Percentiles rank a stretch among this genome's conserved stretches.
Conservation (phyloP, 2,888 invertebrate species). For the Andrena flavipes region DNA sequence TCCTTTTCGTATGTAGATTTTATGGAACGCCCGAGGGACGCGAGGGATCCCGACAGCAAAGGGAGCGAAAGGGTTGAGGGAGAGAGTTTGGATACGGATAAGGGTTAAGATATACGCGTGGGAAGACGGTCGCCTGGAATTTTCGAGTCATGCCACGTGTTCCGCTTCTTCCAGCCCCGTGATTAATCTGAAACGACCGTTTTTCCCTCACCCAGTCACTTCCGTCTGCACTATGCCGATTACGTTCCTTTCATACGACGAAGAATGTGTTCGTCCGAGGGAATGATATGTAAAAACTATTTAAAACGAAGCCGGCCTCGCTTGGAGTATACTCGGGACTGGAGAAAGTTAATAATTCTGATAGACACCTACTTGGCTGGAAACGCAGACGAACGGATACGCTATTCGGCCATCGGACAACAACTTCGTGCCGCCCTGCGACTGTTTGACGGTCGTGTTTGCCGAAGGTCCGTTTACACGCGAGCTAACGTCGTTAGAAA, state of each 20-base stretch:
- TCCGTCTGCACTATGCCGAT: background rate
- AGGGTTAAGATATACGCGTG: constrained; percentile 74
- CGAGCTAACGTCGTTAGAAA: constrained; percentile 74
- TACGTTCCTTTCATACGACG: background rate
- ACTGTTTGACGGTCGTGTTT: constrained; percentile 75
- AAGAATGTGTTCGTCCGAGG: background rate
- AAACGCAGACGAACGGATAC: constrained; percentile 27
- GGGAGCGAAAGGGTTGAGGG: constrained; percentile 70
- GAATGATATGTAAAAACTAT: background rate
- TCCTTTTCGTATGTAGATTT: constrained; percentile 78
- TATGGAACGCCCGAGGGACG: constrained; percentile 67
- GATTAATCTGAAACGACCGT: constrained; percentile 54
- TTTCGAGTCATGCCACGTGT: constrained; percentile 73
- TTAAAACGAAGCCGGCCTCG: background rate
- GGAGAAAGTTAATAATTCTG: constrained; percentile 46
- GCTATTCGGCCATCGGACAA: constrained; percentile 60
- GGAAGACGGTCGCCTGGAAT: constrained; percentile 66
- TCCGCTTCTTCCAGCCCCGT: constrained; percentile 29
- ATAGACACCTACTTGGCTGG: constrained; percentile 9
- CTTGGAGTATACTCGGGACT: background rate
- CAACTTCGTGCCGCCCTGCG: constrained; percentile 64
- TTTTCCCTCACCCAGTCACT: background rate
- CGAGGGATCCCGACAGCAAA: constrained; percentile 59
- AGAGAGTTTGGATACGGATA: constrained; percentile 58
- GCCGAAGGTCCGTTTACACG: constrained; percentile 69